phyloP scores from a whole-genome alignment of 2,888 invertebrate genomes.

The Neuroscelio doddi region DNA sequence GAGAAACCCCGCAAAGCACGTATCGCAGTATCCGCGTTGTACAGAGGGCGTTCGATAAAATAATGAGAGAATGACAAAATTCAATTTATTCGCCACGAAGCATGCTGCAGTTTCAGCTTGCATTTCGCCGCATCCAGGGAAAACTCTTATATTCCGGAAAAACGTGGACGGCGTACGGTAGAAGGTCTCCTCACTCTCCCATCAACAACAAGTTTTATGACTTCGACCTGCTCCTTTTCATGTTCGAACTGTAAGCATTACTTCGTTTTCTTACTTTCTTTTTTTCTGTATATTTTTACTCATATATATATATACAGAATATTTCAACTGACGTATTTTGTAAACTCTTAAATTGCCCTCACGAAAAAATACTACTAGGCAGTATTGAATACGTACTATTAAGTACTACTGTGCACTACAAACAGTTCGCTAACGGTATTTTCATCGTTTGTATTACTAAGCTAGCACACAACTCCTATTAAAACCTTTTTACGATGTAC shows the following conservation, averaged over 20 bases:
- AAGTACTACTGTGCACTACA: no score
- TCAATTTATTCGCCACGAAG: constrained; percentile 35
- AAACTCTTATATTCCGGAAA: constrained; percentile 19
- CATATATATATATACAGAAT: no score
- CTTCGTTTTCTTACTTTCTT: constrained; percentile 8
- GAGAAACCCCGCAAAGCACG: constrained; percentile 22
- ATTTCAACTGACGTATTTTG: no score
- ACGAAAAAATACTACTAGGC: no score
- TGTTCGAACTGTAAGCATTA: no score
- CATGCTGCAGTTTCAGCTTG: constrained; percentile 18
- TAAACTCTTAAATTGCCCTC: no score
- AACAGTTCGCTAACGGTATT: no score
- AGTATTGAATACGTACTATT: no score
- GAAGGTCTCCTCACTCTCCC: constrained; percentile 14
- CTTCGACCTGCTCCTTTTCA: constrained; percentile 16
- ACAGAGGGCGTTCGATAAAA: constrained; percentile 21
- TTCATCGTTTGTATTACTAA: no score
- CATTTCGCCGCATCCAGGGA: constrained; percentile 25
- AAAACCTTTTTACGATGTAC: no score
- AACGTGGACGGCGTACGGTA: constrained; percentile 29
- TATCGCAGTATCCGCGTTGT: constrained; percentile 12
- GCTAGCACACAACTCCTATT: no score
- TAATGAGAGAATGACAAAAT: constrained; percentile 38
- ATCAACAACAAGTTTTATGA: constrained; percentile 31
- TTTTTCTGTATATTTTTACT: neutral